A percentile compares a stretch with the other conserved stretches of the same genome.
Evolutionary conservation across 2,888 invertebrate species (phyloP).

Genomic region (Masnerella sp.): DNA sequence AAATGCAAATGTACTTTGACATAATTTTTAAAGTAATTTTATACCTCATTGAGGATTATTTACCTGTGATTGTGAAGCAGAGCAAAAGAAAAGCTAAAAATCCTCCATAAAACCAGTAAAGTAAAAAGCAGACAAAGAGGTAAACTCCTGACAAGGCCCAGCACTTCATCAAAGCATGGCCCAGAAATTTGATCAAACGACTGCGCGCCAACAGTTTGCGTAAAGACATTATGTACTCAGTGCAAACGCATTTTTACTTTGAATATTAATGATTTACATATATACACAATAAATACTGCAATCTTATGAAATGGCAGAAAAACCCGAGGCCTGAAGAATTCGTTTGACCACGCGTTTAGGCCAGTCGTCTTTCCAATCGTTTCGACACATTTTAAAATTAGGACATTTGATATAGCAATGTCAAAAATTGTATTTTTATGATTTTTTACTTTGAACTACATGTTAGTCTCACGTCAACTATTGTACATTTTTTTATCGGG

Average conservation of each 20-base stretch:
- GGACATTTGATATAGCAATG: too few relatives aligned
- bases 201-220: conserved; percentile 68
- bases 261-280: not conserved
- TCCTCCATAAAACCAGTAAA: conserved; percentile 92
- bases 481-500: too few relatives aligned
- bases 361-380: too few relatives aligned
- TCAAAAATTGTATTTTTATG: too few relatives aligned
- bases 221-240: conserved; percentile 67
- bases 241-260: not conserved
- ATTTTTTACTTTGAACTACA: too few relatives aligned
- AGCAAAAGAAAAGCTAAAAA: conserved; percentile 86
- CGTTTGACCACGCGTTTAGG: not conserved
- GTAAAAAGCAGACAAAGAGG: conserved; percentile 85
- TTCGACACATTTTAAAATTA: not conserved
- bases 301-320: not conserved
- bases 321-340: not conserved
- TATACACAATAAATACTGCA: not conserved
- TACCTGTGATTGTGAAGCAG: conserved; percentile 84
- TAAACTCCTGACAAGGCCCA: conserved; percentile 89
- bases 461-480: too few relatives aligned
- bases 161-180: conserved; percentile 83
- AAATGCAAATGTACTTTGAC: too few relatives aligned
- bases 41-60: too few relatives aligned
- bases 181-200: conserved; percentile 77
- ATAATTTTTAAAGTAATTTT: conserved; percentile 16